phyloP scores from a whole-genome alignment of 2,797 vertebrate genomes.

The Mus caroli region DNA sequence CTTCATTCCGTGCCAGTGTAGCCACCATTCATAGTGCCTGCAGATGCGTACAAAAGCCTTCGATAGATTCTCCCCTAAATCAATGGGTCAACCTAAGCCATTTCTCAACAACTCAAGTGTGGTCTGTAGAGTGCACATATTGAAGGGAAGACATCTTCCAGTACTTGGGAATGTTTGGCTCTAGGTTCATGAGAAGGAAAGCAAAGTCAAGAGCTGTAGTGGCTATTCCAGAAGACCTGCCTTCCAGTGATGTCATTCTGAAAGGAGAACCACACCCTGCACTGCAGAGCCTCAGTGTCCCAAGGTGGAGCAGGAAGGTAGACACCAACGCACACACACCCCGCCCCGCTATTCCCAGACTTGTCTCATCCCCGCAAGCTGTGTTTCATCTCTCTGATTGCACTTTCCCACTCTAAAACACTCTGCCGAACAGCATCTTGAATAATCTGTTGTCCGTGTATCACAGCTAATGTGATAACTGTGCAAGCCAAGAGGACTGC shows the following conservation, averaged over 20 bases:
- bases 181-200: not conserved
- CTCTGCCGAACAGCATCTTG: not conserved
- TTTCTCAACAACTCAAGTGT: not conserved
- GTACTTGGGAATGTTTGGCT: conserved; percentile 10
- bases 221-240: not conserved
- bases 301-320: not conserved
- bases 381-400: conserved; percentile 14
- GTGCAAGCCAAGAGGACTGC: not conserved
- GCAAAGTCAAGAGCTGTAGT: not conserved
- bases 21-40: not conserved
- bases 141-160: conserved; percentile 31
- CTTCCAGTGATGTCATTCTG: not conserved
- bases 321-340: not conserved
- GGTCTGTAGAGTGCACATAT: not conserved
- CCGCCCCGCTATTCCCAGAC: not conserved
- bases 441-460: not conserved
- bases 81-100: conserved; percentile 7
- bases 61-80: conserved; percentile 42
- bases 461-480: not conserved
- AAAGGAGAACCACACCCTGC: not conserved
- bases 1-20: not conserved
- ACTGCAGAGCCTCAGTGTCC: not conserved
- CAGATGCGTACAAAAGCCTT: not conserved
- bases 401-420: conserved; percentile 8
- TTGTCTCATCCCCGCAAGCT: not conserved